Base-by-base conservation (phyloP, 35 echinoderm and acorn worm species). In the Apostichopus japonicus region DNA sequence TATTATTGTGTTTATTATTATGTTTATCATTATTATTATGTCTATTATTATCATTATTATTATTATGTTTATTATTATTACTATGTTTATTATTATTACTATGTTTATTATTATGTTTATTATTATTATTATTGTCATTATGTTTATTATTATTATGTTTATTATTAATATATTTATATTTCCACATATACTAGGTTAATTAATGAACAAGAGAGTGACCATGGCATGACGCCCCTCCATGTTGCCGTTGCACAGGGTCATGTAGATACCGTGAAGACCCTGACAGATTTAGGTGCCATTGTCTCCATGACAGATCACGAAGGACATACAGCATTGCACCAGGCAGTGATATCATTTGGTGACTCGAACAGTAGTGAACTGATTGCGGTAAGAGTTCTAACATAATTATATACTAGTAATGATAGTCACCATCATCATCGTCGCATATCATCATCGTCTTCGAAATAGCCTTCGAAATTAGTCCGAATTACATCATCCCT, bases 331-430 rank as follows among this genome's bases (percentile, higher is more conserved):
- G 21, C 84, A 65, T 16, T 87, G 56, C 62, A 70, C 24, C 10
- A 87, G 63, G 19, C 62, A 6, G 62, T 87, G 21, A 58, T 19
- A 6, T 10, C n/a, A 23, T 65, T 57, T 23, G 51, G 57, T 9
- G 53, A 87, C 3, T 27, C 56, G 23, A 23, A 87, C 62, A 24
- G 27, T 33, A 33, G 56, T 19, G 57, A 23, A 24, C 58, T 65
- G 56, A 87, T 87, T 22, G 84, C 56, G 84, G 84, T 87, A 65
- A 87, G 84, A n/a, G 16, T 56, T 33, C 27, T 33, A 33, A 33
- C 1, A 33, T 33, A 33, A 33, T 33, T 33, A 33, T 33, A 33
- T 33, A 33, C 1, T 33, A 33, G 27, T 33, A 33, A 33, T 33
- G 27, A 33, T 33, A 33, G 27, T 33, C 27, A 33, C 27, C 11